Evolutionary conservation across 2,797 vertebrate genomes (phyloP).

Genomic region (Sitta carolinensis): DNA sequence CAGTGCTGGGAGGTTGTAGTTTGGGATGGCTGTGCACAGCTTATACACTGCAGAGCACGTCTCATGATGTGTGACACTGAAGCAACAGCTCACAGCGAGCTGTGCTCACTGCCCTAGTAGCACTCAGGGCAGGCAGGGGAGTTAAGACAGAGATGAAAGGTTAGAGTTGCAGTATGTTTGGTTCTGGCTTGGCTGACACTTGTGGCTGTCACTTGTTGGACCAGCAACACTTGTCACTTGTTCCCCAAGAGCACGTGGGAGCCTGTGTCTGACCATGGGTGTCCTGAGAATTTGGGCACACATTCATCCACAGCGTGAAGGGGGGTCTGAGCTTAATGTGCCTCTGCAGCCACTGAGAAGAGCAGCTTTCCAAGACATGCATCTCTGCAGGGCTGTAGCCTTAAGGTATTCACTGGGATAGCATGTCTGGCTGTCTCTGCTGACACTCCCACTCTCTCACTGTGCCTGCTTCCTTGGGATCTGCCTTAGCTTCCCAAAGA

Average conservation of each 20-base stretch:
- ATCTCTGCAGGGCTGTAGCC: neutral
- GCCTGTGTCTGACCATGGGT: neutral
- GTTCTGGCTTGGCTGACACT: neutral
- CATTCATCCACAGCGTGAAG: accelerated
- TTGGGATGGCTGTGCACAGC: accelerated
- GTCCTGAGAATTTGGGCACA: neutral
- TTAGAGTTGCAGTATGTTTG: neutral
- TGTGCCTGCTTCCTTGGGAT: neutral
- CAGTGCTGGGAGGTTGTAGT: neutral
- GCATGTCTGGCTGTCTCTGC: neutral
- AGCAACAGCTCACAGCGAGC: neutral
- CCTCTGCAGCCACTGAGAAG: neutral
- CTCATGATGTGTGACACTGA: accelerated
- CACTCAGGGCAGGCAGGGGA: neutral
- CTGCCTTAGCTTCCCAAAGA: neutral
- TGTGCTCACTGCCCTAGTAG: neutral
- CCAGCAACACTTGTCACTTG: neutral
- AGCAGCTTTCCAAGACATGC: neutral
- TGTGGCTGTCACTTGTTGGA: constrained; percentile 14
- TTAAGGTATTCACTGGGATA: neutral
- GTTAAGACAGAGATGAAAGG: neutral
- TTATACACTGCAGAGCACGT: neutral
- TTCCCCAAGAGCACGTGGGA: neutral
- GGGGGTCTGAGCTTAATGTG: neutral
- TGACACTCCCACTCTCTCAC: neutral